Evolutionary conservation across 2,888 invertebrate species (phyloP), one percentile per base, ranked within the genome.

Genomic region (Lasioglossum zephyrum): DNA sequence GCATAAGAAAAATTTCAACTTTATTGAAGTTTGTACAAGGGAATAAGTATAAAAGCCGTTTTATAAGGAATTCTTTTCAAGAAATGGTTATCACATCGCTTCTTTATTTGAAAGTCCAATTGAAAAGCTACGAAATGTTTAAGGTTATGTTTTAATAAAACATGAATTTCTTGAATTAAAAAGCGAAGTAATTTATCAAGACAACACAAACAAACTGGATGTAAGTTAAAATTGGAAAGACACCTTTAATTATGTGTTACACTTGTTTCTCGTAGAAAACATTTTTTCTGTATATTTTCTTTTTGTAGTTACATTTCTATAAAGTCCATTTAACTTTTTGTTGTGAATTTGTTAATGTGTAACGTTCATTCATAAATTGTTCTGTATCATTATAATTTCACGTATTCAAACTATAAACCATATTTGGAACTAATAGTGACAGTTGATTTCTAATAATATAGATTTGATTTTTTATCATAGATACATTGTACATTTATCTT

Each of bases 121-220:
- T 84, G 80, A 81, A 74, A 84, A 85, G 26, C 77, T 79, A 18
- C 16, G 73, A 63, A 66, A 80, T 72, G 76, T 87, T 88, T 81
- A 81, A 90, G 90, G 90, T 90, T 90, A 90, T 86, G 90, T 90
- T 82, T 73, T 41, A 82, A 79, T 90, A 80, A 88, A 75, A 74
- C 72, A 83, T 80, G 73, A 79, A 83, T 81, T 82, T 85, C 79
- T 77, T 72, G 69, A 31, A 66, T 66, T 87, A 82, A 87, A 39
- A 66, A 83, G 49, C 49, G 26, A 79, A 77, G 66, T 73, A 44
- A 80, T 36, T 69, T 60, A 63, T 63, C 8, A 41, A 73, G 72
- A 66, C 74, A 82, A 82, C 78, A 80, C 79, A 85, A 73, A 77
- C 63, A 82, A 63, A 77, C 75, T 81, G 81, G 77, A 80, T 66